phyloP scores from a whole-genome alignment of 2,113 vertebrate species.

The Ictalurus furcatus region DNA sequence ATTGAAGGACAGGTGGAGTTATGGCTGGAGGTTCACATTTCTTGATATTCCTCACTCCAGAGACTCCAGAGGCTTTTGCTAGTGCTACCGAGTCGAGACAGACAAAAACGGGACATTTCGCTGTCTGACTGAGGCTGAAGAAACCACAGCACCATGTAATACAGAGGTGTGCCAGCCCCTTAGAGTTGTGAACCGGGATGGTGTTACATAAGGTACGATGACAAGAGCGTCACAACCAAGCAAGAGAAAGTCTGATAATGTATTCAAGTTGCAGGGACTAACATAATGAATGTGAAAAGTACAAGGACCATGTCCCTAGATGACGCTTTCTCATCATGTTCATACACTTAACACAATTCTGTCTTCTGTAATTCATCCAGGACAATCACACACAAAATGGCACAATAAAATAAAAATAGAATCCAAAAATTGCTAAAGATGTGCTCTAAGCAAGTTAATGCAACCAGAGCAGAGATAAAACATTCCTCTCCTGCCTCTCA shows the following conservation, averaged over 20 bases:
- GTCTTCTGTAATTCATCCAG: constrained; percentile 9
- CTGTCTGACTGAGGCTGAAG: constrained; percentile 23
- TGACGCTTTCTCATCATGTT: background rate
- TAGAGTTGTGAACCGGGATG: background rate
- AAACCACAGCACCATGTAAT: constrained; percentile 3
- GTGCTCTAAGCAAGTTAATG: constrained; percentile 20
- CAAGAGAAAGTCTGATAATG: background rate
- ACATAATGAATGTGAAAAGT: background rate
- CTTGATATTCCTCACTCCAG: background rate
- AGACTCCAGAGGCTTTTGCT: background rate
- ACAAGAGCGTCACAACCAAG: background rate
- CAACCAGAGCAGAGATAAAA: background rate
- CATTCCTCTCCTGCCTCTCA: constrained; percentile 36
- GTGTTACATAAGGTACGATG: background rate
- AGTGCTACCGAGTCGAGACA: background rate
- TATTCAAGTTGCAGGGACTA: background rate
- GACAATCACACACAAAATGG: constrained; percentile 11
- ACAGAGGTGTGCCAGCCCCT: background rate
- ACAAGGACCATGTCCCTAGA: background rate
- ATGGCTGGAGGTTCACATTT: constrained; percentile 25
- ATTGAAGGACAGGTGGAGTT: background rate
- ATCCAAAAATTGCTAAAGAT: constrained; percentile 17
- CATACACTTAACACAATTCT: background rate
- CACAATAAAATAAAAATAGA: constrained; percentile 45
- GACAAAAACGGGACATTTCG: constrained; percentile 8